Evolutionary conservation across 2,888 invertebrate genomes (phyloP), one percentile per base, ranked within the genome.

Genomic region (Saturnia pavonia): DNA sequence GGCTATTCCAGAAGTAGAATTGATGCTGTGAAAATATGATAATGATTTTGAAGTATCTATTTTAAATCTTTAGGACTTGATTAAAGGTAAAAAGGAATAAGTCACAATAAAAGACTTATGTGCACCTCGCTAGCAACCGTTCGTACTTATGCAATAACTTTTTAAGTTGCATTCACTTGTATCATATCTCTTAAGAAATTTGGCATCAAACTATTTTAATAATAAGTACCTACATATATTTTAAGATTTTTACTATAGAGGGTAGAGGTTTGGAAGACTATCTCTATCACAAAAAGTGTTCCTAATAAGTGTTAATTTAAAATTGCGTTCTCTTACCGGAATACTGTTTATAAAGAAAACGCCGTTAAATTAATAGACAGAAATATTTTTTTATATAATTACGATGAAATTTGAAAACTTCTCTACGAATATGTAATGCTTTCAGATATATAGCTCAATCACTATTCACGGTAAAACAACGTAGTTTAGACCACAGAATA

Each of bases 121-220:
- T 48, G 69, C 69, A 69, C 69, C 12, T 63, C n/a, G 63, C 65
- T 69, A 65, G 6, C 7, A 65, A 48, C 6, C 19, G 54, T 45
- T 65, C 8, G 65, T 43, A 67, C 54, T 67, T 70, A 63, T 19
- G 19, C 40, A 42, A 43, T 60, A 57, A 42, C 19, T 48, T 48
- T 69, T 48, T 69, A 63, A 70, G 54, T 54, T 54, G 22, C 54
- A 1, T 11, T 54, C n/a, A 19, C 9, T 9, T 54, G 22, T 48
- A 48, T 48, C 19, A 48, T 48, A 48, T 6, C 1, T 48, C 11
- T 54, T 54, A 22, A 9, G 51, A 51, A 22, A 22, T 54, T 54
- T 22, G 54, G 14, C 54, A 22, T 54, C 54, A 11, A 22, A 22
- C 22, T 54, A 43, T 43, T 8, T 34, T 34, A 34, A 34, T 34